phyloP scores from a whole-genome alignment of 2,797 vertebrate species.

The Rhabdomys pumilio region DNA sequence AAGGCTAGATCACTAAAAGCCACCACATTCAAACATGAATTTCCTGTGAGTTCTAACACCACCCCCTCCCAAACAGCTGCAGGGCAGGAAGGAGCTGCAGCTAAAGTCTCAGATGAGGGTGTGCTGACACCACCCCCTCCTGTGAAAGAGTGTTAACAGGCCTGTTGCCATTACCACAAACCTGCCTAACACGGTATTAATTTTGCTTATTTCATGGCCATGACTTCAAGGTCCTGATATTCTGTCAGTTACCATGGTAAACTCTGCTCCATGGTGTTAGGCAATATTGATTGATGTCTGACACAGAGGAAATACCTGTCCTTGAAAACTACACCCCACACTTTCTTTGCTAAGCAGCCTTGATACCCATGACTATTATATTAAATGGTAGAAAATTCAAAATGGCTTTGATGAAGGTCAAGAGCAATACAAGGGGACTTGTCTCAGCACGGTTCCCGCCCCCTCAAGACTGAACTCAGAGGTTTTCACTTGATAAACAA shows the following conservation, averaged over 20 bases:
- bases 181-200: background rate
- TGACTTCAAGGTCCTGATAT: background rate
- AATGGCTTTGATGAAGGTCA: background rate
- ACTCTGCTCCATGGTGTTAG: background rate
- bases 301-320: background rate
- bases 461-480: background rate
- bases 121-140: background rate
- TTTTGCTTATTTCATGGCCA: background rate
- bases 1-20: background rate
- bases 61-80: background rate
- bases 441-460: fast-evolving
- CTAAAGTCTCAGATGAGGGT: background rate
- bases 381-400: background rate
- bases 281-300: background rate
- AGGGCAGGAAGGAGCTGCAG: background rate
- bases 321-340: background rate
- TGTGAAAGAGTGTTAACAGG: background rate
- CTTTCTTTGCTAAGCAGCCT: background rate
- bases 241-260: background rate
- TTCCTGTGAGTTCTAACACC: background rate
- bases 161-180: no score
- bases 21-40: background rate
- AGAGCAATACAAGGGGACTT: background rate
- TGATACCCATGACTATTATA: background rate
- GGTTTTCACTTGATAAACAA: background rate